Evolutionary conservation across 1,140 invertebrate genomes (phyloP).

Genomic region (Drosophila murphyi): DNA sequence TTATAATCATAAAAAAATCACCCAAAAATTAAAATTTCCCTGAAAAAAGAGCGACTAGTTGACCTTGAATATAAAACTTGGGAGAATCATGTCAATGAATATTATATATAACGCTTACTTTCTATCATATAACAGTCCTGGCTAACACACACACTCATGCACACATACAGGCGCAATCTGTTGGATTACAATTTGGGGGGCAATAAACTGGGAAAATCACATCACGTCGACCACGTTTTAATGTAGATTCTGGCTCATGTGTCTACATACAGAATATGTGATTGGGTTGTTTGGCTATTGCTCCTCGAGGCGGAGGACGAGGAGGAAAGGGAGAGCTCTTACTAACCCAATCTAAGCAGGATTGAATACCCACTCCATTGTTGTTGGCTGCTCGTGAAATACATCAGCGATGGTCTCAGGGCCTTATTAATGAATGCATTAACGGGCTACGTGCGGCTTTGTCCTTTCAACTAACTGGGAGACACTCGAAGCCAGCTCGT

Average conservation of each 20-base stretch:
- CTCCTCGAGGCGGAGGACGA: no score
- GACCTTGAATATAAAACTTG: no score
- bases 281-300: constrained; percentile 15
- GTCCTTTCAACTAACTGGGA: constrained; percentile 11
- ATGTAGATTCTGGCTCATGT: constrained; percentile 25
- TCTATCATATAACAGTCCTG: not conserved
- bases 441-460: constrained; percentile 38
- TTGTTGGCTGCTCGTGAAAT: constrained; percentile 17
- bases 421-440: constrained; percentile 51
- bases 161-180: constrained; percentile 8
- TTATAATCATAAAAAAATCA: no score
- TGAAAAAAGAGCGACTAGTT: no score
- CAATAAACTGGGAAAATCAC: constrained; percentile 41
- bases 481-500: constrained; percentile 22
- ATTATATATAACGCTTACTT: no score
- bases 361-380: no score
- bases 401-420: not conserved
- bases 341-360: not conserved
- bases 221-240: constrained; percentile 43
- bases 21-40: no score
- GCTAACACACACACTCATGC: not conserved
- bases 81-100: no score
- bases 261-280: constrained; percentile 1
- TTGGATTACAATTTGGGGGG: constrained; percentile 19
- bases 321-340: not conserved